Percentiles rank a stretch among this genome's conserved stretches.
Evolutionary conservation across 2,113 vertebrate genomes (phyloP).

Genomic region (Microtus montanus): DNA sequence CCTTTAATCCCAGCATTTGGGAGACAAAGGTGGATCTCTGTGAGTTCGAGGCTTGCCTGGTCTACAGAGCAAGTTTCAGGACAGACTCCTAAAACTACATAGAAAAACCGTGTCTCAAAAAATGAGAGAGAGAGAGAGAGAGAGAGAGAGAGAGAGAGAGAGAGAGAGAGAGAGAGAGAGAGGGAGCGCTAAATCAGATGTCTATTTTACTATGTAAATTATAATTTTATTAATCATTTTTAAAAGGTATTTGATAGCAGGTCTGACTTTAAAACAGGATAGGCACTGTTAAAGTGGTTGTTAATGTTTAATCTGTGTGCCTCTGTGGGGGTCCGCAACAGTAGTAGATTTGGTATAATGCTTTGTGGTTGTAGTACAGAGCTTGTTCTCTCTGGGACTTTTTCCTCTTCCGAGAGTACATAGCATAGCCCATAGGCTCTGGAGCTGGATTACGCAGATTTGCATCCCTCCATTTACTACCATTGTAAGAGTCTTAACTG

Average conservation of each 20-base stretch:
- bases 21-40: too few relatives aligned
- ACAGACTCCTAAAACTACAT: too few relatives aligned
- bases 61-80: too few relatives aligned
- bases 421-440: neutral
- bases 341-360: neutral
- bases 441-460: neutral
- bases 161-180: too few relatives aligned
- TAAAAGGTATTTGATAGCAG: neutral
- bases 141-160: too few relatives aligned
- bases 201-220: conserved; percentile 48
- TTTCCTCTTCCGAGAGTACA: neutral
- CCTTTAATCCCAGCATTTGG: too few relatives aligned
- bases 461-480: neutral
- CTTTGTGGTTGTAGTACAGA: neutral
- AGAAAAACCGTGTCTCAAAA: too few relatives aligned
- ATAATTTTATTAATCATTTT: neutral
- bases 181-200: neutral
- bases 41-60: too few relatives aligned
- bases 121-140: too few relatives aligned
- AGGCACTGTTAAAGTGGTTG: neutral
- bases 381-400: neutral
- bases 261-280: conserved; percentile 3
- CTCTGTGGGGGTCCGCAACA: neutral
- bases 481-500: neutral
- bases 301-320: neutral